Percentiles rank a stretch among this genome's conserved stretches.
phyloP scores from a whole-genome alignment of 2,797 vertebrate genomes.

The Halcyon chelicuti region DNA sequence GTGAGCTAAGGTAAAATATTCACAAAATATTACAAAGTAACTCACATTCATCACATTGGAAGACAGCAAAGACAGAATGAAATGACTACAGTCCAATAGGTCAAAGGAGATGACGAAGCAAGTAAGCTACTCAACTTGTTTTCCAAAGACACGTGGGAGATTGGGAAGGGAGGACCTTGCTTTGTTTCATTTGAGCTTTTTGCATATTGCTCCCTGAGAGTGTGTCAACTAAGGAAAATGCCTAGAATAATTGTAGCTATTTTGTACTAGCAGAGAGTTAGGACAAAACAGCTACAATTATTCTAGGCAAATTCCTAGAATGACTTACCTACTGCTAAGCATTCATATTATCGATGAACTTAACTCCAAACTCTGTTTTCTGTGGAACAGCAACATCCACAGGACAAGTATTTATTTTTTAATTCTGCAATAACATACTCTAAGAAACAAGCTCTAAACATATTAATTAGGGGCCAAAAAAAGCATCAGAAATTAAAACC shows the following conservation, averaged over 20 bases:
- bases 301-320: background rate
- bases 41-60: background rate
- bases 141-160: background rate
- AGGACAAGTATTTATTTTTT: background rate
- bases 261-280: background rate
- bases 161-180: background rate
- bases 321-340: background rate
- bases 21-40: background rate
- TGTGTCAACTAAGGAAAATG: background rate
- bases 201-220: background rate
- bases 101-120: background rate
- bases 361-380: background rate
- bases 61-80: background rate
- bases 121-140: background rate
- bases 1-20: background rate
- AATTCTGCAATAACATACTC: background rate
- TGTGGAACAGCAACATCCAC: background rate
- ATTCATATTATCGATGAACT: background rate
- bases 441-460: background rate
- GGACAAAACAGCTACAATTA: background rate
- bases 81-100: background rate
- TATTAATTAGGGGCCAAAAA: background rate
- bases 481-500: background rate
- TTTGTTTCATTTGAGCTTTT: background rate
- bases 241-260: background rate